Percentiles rank a stretch among this genome's conserved stretches.
Conservation (phyloP, 2,888 invertebrate species). For the Epistrophe eligans region DNA sequence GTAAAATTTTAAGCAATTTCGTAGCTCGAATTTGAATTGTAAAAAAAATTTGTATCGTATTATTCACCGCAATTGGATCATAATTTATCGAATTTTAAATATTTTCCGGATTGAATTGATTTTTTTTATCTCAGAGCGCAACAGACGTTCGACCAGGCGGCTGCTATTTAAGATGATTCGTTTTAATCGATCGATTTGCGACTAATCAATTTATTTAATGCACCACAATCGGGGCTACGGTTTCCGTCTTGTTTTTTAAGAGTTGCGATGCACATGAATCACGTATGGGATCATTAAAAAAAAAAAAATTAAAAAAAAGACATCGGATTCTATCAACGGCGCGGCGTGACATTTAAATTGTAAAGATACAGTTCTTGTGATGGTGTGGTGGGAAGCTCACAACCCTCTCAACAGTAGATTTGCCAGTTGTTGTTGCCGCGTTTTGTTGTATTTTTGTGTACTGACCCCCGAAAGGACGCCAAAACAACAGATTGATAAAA, state of each 20-base stretch:
- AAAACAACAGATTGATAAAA: conserved; percentile 41
- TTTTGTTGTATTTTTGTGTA: conserved; percentile 58
- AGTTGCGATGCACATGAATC: conserved; percentile 63
- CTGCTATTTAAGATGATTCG: conserved; percentile 79
- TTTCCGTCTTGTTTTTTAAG: conserved; percentile 35
- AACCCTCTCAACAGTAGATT: conserved; percentile 14
- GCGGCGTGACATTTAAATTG: conserved; percentile 59
- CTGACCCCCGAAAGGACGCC: conserved; percentile 61
- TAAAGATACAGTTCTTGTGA: conserved; percentile 42
- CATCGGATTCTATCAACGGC: conserved; percentile 57
- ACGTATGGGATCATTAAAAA: conserved; percentile 51
- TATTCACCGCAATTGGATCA: conserved; percentile 62
- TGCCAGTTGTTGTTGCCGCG: not conserved
- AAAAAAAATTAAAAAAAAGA: conserved; percentile 14
- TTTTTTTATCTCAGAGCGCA: conserved; percentile 23
- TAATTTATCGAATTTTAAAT: conserved; percentile 36
- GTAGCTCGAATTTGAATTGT: conserved; percentile 45
- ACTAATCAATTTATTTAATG: conserved; percentile 81
- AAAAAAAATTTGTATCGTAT: conserved; percentile 36
- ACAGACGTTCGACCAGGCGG: conserved; percentile 38
- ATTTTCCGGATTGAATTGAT: conserved; percentile 34
- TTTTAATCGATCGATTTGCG: conserved; percentile 83
- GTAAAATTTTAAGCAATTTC: conserved; percentile 40
- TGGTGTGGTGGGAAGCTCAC: conserved; percentile 42
- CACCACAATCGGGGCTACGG: conserved; percentile 54